Percentiles rank a stretch among this genome's conserved stretches.
Evolutionary conservation across 1,140 invertebrate species (phyloP).

Genomic region (Zaprionus davidi): DNA sequence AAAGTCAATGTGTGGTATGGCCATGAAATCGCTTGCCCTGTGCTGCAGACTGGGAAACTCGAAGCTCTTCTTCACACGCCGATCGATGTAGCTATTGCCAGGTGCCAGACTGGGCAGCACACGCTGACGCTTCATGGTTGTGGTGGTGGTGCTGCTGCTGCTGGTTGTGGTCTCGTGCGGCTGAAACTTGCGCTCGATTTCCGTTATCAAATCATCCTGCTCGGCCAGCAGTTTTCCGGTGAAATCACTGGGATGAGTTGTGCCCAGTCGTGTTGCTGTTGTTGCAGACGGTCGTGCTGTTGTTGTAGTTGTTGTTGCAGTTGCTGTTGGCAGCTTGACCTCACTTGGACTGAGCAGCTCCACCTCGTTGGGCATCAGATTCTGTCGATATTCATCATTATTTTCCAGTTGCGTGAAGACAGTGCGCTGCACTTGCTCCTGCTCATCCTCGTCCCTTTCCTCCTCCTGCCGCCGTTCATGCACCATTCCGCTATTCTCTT

Average conservation of each 20-base stretch:
- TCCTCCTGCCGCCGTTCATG: constrained; percentile 65
- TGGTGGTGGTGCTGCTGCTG: constrained; percentile 13
- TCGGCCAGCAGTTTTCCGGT: constrained; percentile 76
- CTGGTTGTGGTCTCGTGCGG: constrained; percentile 67
- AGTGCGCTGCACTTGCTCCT: constrained; percentile 40
- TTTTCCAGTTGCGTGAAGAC: constrained; percentile 65
- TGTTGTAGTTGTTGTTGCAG: constrained; percentile 14
- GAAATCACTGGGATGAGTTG: constrained; percentile 58
- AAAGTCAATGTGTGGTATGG: constrained; percentile 75
- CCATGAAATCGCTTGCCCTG: constrained; percentile 68
- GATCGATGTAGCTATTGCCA: constrained; percentile 70
- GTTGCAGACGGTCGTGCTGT: constrained; percentile 25
- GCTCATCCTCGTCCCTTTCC: constrained; percentile 26
- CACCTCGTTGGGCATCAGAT: constrained; percentile 80
- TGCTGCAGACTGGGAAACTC: constrained; percentile 71
- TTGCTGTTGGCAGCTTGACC: constrained; percentile 25
- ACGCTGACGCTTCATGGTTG: neutral
- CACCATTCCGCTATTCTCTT: constrained; percentile 70
- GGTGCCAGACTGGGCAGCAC: constrained; percentile 26
- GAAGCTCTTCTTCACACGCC: constrained; percentile 82
- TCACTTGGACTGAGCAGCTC: constrained; percentile 35
- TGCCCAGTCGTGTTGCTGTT: constrained; percentile 8
- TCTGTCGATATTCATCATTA: constrained; percentile 65
- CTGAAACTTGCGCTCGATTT: constrained; percentile 81
- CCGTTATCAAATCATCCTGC: constrained; percentile 78